These are phyloP conservation scores for Drosophila ogumai DNA, from an alignment of 1,140 invertebrate genomes.

Conservation along the genomic window DNA sequence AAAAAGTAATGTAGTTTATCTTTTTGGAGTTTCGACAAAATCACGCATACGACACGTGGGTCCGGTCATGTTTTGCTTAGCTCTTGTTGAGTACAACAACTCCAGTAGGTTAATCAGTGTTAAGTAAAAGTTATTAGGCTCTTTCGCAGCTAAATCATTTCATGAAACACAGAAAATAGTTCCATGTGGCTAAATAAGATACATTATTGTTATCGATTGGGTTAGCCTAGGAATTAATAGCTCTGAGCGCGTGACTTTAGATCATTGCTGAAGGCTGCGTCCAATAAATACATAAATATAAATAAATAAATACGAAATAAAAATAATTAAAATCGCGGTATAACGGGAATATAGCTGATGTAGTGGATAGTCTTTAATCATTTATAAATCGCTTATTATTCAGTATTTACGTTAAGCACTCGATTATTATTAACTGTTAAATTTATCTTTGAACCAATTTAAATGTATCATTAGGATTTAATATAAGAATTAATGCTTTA, in stretches of 20 bases:
- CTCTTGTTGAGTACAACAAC: background rate
- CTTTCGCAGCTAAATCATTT: background rate
- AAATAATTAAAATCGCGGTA: no score
- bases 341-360: no score
- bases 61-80: background rate
- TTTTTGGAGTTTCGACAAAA: background rate
- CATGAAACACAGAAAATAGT: background rate
- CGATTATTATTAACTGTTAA: background rate
- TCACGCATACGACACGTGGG: slow-evolving; percentile 7
- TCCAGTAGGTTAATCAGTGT: background rate
- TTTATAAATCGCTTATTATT: background rate
- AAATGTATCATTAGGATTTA: background rate
- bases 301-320: background rate
- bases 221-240: slow-evolving; percentile 2
- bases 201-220: background rate
- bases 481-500: background rate
- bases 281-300: slow-evolving; percentile 39
- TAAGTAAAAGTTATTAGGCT: background rate
- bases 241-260: slow-evolving; percentile 49
- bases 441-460: background rate
- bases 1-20: background rate
- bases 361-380: no score
- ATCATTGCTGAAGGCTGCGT: slow-evolving; percentile 37
- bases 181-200: background rate
- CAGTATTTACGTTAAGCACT: background rate